Percentiles rank a stretch among this genome's conserved stretches.
Evolutionary conservation across 2,888 invertebrate species (phyloP).

Genomic region (Sisyra terminalis): DNA sequence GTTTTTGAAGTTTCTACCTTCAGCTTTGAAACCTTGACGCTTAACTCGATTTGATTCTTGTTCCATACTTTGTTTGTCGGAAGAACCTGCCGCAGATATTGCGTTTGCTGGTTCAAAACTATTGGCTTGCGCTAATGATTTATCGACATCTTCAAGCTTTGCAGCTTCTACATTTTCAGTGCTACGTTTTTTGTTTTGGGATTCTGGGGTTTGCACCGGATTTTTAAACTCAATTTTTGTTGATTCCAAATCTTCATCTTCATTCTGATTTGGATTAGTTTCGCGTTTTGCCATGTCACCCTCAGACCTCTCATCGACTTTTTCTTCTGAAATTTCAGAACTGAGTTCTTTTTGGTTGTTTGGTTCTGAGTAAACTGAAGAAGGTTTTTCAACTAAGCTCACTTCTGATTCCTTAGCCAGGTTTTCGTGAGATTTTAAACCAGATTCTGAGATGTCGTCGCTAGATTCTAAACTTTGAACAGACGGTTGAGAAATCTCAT

Average conservation of each 20-base stretch:
- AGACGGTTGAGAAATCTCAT: too few species aligned
- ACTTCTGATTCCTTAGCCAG: too few species aligned
- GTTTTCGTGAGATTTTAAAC: too few species aligned
- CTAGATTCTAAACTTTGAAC: too few species aligned
- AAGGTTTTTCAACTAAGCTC: too few species aligned
- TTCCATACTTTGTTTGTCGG: not conserved
- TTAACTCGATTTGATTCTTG: not conserved
- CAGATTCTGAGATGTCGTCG: too few species aligned
- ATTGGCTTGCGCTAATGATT: constrained; percentile 2
- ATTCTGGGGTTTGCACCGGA: not conserved
- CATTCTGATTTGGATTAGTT: not conserved
- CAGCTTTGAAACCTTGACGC: not conserved
- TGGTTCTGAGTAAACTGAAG: too few species aligned
- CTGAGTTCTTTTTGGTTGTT: too few species aligned
- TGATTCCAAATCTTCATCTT: not conserved
- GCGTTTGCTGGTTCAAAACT: not conserved
- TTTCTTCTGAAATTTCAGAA: too few species aligned
- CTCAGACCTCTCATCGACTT: too few species aligned
- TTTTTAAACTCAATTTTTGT: not conserved
- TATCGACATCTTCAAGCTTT: constrained; percentile 3
- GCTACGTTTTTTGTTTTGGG: not conserved
- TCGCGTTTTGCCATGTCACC: not conserved
- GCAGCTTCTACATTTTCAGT: constrained; percentile 8
- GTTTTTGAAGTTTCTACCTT: not conserved
- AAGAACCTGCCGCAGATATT: not conserved